Evolutionary conservation across 2,888 invertebrate species (phyloP).

Genomic region (Trichogramma dendrolimi): DNA sequence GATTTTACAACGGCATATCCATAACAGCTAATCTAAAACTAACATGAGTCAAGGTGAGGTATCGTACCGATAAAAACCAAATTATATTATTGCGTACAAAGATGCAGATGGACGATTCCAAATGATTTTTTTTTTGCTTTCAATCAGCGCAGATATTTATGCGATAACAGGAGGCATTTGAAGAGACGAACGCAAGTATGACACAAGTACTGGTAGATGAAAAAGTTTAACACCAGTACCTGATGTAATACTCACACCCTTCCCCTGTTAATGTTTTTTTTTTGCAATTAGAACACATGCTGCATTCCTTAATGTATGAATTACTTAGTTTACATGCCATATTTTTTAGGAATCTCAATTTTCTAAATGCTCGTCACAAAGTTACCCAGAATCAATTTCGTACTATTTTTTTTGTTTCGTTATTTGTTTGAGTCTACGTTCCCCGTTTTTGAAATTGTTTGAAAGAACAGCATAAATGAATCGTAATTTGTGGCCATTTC

Average conservation of each 20-base stretch:
- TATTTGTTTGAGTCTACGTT: too few species aligned
- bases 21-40: too few species aligned
- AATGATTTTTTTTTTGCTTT: too few species aligned
- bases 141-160: too few species aligned
- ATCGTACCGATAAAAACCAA: too few species aligned
- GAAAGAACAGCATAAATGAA: too few species aligned
- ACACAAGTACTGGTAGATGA: slow-evolving; percentile 82
- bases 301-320: slow-evolving; percentile 48
- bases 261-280: slow-evolving; percentile 50
- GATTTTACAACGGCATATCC: too few species aligned
- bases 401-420: neutral
- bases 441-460: too few species aligned
- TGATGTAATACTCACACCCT: slow-evolving; percentile 98
- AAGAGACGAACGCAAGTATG: slow-evolving; percentile 72
- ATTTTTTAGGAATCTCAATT: slow-evolving; percentile 16
- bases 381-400: neutral
- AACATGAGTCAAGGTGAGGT: too few species aligned
- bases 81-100: too few species aligned
- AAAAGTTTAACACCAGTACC: slow-evolving; percentile 78
- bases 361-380: neutral
- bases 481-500: too few species aligned
- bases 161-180: slow-evolving; percentile 15
- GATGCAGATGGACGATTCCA: too few species aligned
- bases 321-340: slow-evolving; percentile 45
- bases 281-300: slow-evolving; percentile 37